These are phyloP conservation scores for Tholera decimalis DNA, from an alignment of 2,888 invertebrate genomes.

Conservation along the genomic window DNA sequence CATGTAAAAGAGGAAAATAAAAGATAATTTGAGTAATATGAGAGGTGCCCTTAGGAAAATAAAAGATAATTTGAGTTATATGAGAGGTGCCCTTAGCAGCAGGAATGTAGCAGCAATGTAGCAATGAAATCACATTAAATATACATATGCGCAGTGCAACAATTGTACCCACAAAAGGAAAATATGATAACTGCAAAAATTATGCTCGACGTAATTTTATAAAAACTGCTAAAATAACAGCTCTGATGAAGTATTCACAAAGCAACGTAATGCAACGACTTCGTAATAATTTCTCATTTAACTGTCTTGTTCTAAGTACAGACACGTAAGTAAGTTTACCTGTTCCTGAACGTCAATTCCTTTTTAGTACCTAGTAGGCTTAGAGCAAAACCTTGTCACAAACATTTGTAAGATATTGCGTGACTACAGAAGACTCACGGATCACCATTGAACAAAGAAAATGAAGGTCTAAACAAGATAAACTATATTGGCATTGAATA, in stretches of 20 bases:
- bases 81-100: constrained; percentile 19
- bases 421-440: constrained; percentile 20
- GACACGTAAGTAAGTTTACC: constrained; percentile 37
- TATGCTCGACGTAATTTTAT: constrained; percentile 17
- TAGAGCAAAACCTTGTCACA: constrained; percentile 52
- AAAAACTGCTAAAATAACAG: constrained; percentile 5
- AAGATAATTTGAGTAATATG: constrained; percentile 43
- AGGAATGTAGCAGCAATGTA: constrained; percentile 48
- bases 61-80: constrained; percentile 47
- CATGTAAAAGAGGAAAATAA: constrained; percentile 42
- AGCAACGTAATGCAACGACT: constrained; percentile 36
- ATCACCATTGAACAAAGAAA: background rate
- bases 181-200: constrained; percentile 40
- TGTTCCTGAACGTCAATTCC: constrained; percentile 46
- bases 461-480: constrained; percentile 4
- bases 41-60: constrained; percentile 28
- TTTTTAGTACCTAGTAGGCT: constrained; percentile 51
- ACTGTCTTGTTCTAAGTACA: constrained; percentile 19
- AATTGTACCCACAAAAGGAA: constrained; percentile 38
- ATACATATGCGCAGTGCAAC: constrained; percentile 31
- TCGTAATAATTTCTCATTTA: constrained; percentile 35
- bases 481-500: background rate
- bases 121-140: constrained; percentile 41
- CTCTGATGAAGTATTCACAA: constrained; percentile 13
- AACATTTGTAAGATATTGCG: constrained; percentile 42